Evolutionary conservation across 1,140 invertebrate genomes (phyloP).

Genomic region (Mamestra configurata): DNA sequence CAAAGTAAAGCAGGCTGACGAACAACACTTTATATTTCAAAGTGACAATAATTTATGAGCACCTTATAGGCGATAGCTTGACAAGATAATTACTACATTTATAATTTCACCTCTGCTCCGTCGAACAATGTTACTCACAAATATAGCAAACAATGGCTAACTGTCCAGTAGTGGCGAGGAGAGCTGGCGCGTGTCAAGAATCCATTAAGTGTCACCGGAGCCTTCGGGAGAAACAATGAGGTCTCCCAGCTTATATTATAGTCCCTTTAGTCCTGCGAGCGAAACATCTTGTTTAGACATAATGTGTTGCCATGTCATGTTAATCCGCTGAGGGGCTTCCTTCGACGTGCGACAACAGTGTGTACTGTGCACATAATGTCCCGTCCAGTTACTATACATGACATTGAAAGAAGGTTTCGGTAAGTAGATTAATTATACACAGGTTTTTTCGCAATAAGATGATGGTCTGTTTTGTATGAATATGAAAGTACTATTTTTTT

Average conservation of each 20-base stretch:
- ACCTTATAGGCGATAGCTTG: conserved; percentile 19
- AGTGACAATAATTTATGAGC: conserved; percentile 34
- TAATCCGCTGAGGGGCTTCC: conserved; percentile 43
- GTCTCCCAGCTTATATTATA: conserved; percentile 38
- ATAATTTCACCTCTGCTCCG: conserved; percentile 49
- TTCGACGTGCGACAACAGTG: background rate
- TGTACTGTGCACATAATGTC: conserved; percentile 20
- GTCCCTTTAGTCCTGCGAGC: conserved; percentile 31
- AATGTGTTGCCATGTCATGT: conserved; percentile 36
- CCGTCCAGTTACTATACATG: background rate
- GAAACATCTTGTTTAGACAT: conserved; percentile 32
- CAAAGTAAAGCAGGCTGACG: background rate
- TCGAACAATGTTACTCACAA: conserved; percentile 53
- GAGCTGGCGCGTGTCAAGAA: conserved; percentile 61
- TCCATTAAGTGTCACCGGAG: conserved; percentile 64
- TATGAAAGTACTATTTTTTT: too few species aligned
- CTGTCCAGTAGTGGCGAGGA: conserved; percentile 51
- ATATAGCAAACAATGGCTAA: conserved; percentile 56
- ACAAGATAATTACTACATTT: conserved; percentile 37
- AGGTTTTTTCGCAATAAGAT: too few species aligned
- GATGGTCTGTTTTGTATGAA: background rate
- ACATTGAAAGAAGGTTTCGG: background rate
- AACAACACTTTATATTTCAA: background rate
- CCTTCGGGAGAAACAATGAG: conserved; percentile 46
- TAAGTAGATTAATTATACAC: too few species aligned